These are phyloP conservation scores for Enteromius paludinosus DNA, from an alignment of 2,797 vertebrate genomes.

Conservation along the genomic window DNA sequence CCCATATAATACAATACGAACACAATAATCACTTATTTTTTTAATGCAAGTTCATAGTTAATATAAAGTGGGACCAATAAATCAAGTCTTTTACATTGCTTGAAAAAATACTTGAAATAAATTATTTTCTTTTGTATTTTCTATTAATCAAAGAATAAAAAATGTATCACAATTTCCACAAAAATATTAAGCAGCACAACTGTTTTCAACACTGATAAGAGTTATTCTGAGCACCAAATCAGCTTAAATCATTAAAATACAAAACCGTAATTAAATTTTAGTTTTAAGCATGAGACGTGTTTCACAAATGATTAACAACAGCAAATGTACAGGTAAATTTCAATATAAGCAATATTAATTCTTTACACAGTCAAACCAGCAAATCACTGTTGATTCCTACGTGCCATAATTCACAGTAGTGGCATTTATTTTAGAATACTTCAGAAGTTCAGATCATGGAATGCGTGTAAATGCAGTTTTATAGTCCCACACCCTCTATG, in stretches of 20 bases:
- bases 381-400: neutral
- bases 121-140: neutral
- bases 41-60: too few relatives aligned
- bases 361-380: neutral
- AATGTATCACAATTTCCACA: neutral
- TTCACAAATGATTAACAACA: neutral
- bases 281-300: neutral
- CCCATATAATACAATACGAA: too few relatives aligned
- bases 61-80: neutral
- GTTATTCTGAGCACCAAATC: neutral
- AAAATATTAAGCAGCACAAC: neutral
- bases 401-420: conserved; percentile 1
- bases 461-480: conserved; percentile 13
- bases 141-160: neutral
- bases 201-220: neutral
- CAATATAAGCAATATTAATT: neutral
- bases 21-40: too few relatives aligned
- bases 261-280: neutral
- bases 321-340: neutral
- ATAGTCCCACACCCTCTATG: conserved; percentile 17
- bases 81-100: neutral
- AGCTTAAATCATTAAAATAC: neutral
- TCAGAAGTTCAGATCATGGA: conserved; percentile 10
- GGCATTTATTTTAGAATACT: conserved; percentile 17
- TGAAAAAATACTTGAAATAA: neutral